Evolutionary conservation across 2,113 vertebrate species (phyloP), one percentile per base, ranked within the genome.

Genomic region (Salvelinus alpinus): DNA sequence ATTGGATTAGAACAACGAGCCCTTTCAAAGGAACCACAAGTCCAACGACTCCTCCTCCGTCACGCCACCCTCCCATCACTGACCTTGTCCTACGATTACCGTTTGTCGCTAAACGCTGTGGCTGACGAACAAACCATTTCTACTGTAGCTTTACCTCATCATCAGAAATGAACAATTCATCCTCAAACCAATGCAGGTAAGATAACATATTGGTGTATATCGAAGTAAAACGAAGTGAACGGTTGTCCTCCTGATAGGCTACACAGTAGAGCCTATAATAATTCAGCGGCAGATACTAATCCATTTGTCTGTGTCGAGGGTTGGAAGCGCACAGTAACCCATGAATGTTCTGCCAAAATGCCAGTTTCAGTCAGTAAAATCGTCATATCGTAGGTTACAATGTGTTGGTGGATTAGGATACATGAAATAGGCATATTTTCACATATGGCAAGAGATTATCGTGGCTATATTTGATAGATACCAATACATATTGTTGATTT

Each of bases 1-100:
- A 91, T 80, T 34, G 79, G 86, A 91, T 92, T 89, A 75, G 60
- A 60, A n/a, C 59, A 70, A 5, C 59, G 51, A 68, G 38, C 47
- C 25, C 51, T 72, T 85, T 89, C 85, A 89, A 86, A 89, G 69
- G 60, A 69, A 77, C 74, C 83, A 76, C 71, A 31, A 8, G 22
- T 9, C 11, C 2, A 5, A 1, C 76, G 9, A 70, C 80, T 78
- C 81, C 82, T 70, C 82, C 78, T 82, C 73, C 82, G 69, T 73
- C 77, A 73, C 78, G 54, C 44, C 70, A 70, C 84, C 16, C 0
- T 2, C 8, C 20, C 64, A 62, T 24, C 29, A 6, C 78, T 74
- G 66, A 66, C 4, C 57, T 74, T 65, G 74, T 82, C 79, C 76
- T 44, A 44, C 1, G 48, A 38, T 20, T 20, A 66, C 70, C 13